phyloP scores from a whole-genome alignment of 2,797 vertebrate genomes.

The Schizopygopsis malacanthus region DNA sequence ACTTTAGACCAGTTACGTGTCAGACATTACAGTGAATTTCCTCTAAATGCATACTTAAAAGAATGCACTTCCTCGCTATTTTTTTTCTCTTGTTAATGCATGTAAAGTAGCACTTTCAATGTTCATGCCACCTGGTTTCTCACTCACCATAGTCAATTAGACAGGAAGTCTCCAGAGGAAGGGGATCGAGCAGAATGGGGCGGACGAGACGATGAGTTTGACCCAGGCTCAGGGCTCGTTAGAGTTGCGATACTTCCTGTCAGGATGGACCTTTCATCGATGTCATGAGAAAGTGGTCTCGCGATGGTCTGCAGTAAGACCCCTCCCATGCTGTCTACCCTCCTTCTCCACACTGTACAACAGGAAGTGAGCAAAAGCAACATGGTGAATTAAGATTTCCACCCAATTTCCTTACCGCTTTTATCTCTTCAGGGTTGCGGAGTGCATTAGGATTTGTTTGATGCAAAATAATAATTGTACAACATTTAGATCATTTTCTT shows the following conservation, averaged over 20 bases:
- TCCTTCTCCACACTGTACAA: neutral
- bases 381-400: neutral
- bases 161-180: constrained; percentile 58
- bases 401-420: neutral
- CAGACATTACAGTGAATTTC: neutral
- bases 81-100: neutral
- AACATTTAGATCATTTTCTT: neutral
- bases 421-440: neutral
- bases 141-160: constrained; percentile 59
- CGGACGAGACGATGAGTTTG: constrained; percentile 35
- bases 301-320: constrained; percentile 39
- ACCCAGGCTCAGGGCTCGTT: constrained; percentile 45
- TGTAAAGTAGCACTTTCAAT: constrained; percentile 19
- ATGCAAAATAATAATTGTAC: neutral
- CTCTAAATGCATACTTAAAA: neutral
- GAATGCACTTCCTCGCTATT: neutral
- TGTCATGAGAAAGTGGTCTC: constrained; percentile 58
- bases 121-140: constrained; percentile 57
- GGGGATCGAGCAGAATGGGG: constrained; percentile 15
- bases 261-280: constrained; percentile 62
- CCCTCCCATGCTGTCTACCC: constrained; percentile 44
- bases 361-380: constrained; percentile 9
- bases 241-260: constrained; percentile 55
- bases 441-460: neutral
- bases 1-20: neutral